A percentile compares a stretch with the other conserved stretches of the same genome.
Evolutionary conservation across 2,888 invertebrate genomes (phyloP).

Genomic region (Lysandra coridon): DNA sequence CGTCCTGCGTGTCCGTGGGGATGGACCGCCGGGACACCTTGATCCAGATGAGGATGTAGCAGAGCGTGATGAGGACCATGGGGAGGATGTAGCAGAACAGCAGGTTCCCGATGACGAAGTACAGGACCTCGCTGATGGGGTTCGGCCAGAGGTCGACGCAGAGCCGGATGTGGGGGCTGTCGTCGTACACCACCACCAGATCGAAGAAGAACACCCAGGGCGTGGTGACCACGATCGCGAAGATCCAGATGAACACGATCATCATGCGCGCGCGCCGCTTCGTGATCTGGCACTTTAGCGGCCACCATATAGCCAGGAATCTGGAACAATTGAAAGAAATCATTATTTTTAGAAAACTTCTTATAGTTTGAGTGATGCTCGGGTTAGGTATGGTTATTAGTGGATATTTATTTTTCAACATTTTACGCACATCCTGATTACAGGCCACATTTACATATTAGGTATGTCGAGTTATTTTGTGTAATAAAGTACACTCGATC

Average conservation of each 20-base stretch:
- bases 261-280: slow-evolving; percentile 92
- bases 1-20: slow-evolving; percentile 94
- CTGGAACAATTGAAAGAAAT: slow-evolving; percentile 81
- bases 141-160: slow-evolving; percentile 94
- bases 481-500: not conserved
- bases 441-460: no score
- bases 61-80: slow-evolving; percentile 93
- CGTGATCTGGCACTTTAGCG: slow-evolving; percentile 93
- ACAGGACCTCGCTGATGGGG: slow-evolving; percentile 88
- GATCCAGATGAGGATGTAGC: slow-evolving; percentile 95
- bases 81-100: slow-evolving; percentile 95
- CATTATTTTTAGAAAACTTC: not conserved
- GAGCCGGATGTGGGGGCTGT: slow-evolving; percentile 86
- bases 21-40: slow-evolving; percentile 93
- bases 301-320: slow-evolving; percentile 98
- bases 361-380: not conserved
- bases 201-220: slow-evolving; percentile 97
- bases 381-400: no score
- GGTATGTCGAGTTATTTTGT: not conserved
- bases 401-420: no score
- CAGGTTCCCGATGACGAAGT: slow-evolving; percentile 93
- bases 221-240: slow-evolving; percentile 90
- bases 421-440: no score
- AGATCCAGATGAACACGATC: slow-evolving; percentile 94
- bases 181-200: slow-evolving; percentile 85